Conservation (phyloP, 2,113 vertebrate genomes). For the Cromileptes altivelis region DNA sequence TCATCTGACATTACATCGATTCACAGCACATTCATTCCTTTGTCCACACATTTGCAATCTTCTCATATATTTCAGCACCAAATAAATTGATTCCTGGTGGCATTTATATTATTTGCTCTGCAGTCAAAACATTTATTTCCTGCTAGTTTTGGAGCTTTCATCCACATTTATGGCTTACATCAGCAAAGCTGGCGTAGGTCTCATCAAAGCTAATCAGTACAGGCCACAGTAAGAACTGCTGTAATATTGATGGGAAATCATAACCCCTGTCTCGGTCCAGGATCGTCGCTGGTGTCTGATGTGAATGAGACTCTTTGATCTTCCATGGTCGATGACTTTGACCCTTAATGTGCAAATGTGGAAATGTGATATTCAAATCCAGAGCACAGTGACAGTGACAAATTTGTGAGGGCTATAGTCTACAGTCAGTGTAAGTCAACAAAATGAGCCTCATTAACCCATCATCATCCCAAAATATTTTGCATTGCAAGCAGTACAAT, state of each 20-base stretch:
- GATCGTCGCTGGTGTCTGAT: neutral
- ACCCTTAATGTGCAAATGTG: neutral
- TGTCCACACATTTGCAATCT: neutral
- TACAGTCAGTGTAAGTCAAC: neutral
- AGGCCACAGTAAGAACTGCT: neutral
- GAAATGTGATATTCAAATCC: neutral
- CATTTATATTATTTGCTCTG: neutral
- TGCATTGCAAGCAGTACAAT: neutral
- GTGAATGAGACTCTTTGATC: slow-evolving; percentile 2
- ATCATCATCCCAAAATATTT: neutral
- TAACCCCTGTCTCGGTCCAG: neutral
- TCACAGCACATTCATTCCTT: neutral
- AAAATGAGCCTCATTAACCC: neutral
- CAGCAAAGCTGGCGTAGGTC: neutral
- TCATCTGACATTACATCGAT: neutral
- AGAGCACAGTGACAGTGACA: neutral
- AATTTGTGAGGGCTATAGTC: neutral
- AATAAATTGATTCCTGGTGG: neutral
- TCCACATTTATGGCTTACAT: neutral
- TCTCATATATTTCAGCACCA: too few relatives aligned
- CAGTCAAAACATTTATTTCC: neutral
- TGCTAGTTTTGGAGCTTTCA: neutral
- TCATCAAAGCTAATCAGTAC: neutral
- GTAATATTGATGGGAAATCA: neutral
- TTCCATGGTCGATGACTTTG: neutral